Evolutionary conservation across 2,113 vertebrate genomes (phyloP).

Genomic region (Xiphophorus hellerii): DNA sequence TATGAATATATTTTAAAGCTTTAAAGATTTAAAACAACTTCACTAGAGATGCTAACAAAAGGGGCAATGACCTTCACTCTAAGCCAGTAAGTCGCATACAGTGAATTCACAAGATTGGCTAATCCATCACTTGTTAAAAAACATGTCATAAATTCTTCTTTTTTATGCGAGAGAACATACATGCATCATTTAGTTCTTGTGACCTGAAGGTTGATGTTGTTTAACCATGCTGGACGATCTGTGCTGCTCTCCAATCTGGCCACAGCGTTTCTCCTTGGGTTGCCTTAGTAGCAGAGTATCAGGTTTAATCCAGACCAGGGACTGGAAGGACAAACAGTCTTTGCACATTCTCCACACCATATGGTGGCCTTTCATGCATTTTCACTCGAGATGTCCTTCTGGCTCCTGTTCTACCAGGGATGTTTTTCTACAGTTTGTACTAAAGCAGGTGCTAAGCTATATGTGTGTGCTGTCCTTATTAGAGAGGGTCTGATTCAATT

Average conservation of each 20-base stretch:
- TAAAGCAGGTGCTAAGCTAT: slow-evolving; percentile 58
- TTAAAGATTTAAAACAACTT: too few species aligned
- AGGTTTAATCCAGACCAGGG: slow-evolving; percentile 68
- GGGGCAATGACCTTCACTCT: not conserved
- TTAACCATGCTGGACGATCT: slow-evolving; percentile 19
- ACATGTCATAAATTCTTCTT: not conserved
- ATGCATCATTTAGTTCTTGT: slow-evolving; percentile 7
- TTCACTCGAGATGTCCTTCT: slow-evolving; percentile 55
- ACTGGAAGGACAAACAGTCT: slow-evolving; percentile 69
- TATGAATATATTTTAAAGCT: too few species aligned
- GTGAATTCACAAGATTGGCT: not conserved
- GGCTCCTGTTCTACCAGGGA: slow-evolving; percentile 32
- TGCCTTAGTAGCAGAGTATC: slow-evolving; percentile 81
- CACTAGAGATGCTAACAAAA: not conserved
- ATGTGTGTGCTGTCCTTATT: slow-evolving; percentile 63
- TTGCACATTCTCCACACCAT: slow-evolving; percentile 71
- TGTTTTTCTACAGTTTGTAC: slow-evolving; percentile 59
- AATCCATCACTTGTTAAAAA: not conserved
- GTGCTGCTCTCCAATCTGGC: slow-evolving; percentile 58
- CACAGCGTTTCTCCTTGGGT: slow-evolving; percentile 67
- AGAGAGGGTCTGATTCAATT: slow-evolving; percentile 46
- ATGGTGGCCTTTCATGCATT: slow-evolving; percentile 78
- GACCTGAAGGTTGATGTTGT: slow-evolving; percentile 43
- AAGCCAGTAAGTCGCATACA: not conserved
- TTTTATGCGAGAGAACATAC: slow-evolving; percentile 8